Base-by-base conservation (phyloP, 2,888 invertebrate species). In the Apotomis betuletana region DNA sequence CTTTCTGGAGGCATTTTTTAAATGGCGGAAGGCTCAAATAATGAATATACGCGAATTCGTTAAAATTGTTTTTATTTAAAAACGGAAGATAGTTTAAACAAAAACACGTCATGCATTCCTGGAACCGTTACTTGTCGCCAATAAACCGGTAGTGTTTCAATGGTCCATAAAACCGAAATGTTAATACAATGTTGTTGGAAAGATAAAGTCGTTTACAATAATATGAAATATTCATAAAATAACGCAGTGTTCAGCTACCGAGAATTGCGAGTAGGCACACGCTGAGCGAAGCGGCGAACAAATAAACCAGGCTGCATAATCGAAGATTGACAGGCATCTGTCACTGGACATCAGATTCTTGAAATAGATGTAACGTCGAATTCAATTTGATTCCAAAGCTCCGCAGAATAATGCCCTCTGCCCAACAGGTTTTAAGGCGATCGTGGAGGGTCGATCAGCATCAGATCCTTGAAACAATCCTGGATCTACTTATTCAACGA, bases 191-290 rank as follows among this genome's bases (percentile, higher is more conserved):
- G 88, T 87, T 90, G 90, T 88, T 76, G 78, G 62, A 83, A 78
- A 84, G 84, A 90, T 89, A 87, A 90, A 90, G 89, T 86, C 82
- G 87, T 91, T 88, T 88, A 87, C 90, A 89, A 90, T 89, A 87
- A 87, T 85, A 91, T 91, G 89, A 90, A 91, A 91, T 91, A 91
- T 91, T 91, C 89, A 91, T 91, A 88, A 86, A 90, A 87, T 84
- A 82, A 83, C 81, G 77, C 80, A 78, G 86, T 83, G 71, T 63
- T 74, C 86, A 86, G 87, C 86, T 87, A 85, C 85, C 86, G 82
- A 75, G 76, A 73, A 70, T 63, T 68, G 71, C 77, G 73, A 74
- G 62, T 75, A 76, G 77, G 81, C 79, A 78, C 75, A 80, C 76
- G 77, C 75, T 72, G 75, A 78, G 78, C 77, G 76, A 72, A 76